Evolutionary conservation across 2,888 invertebrate genomes (phyloP), one percentile per base, ranked within the genome.

Genomic region (Drosophila phalerata): DNA sequence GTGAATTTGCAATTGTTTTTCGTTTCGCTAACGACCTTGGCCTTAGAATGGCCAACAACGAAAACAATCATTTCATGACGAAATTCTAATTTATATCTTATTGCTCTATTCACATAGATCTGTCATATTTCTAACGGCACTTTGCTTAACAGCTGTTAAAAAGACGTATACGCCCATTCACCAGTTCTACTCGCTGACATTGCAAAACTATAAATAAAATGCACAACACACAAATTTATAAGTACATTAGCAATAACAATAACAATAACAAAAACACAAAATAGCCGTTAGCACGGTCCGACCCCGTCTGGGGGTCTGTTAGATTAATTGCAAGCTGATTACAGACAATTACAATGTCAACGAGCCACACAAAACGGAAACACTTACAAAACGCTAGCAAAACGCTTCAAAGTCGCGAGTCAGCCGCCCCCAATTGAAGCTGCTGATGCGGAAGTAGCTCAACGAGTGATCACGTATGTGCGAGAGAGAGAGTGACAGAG

Each of bases 251-350:
- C 51, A 81, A 77, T 55, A 51, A 65, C 72, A 73, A 77, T 66
- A 78, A 69, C 58, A 68, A 76, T 8, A 28, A 28, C 8, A 28
- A 22, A 22, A 22, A 22, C 22, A 22, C 3, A 22, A 22, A 63
- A 68, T 66, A 72, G 63, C 85, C 79, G 79, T 88, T 85, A 89
- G 62, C 34, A 13, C 38, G 42, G 53, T 48, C 61, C 73, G 71
- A 67, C 74, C 81, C 80, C 70, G 84, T 80, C 87, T 87, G 81
- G 60, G 82, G 70, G 70, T 69, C 88, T 70, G 86, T 77, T 79
- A 88, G 88, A 88, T 88, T 85, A 85, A 85, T 85, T 89, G 90
- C 78, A 85, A 63, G 78, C 78, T 88, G 86, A 85, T 85, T 85
- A 78, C 71, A 75, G 70, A 68, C 79, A 81, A 88, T 73, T 88